phyloP scores from a whole-genome alignment of 2,797 vertebrate genomes.

The Squalus acanthias region DNA sequence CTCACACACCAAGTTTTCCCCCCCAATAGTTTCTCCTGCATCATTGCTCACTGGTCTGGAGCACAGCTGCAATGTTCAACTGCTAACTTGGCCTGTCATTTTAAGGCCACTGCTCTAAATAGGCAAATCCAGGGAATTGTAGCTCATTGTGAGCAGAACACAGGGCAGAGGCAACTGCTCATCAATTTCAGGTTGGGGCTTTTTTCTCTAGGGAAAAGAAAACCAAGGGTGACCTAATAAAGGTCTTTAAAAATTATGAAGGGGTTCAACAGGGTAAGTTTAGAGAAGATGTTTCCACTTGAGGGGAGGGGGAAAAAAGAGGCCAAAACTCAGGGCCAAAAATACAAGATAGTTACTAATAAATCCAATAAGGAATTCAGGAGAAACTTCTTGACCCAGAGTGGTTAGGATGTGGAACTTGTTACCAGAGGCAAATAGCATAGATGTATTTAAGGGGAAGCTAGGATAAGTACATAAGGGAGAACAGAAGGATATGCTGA shows the following conservation, averaged over 20 bases:
- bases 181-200: neutral
- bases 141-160: neutral
- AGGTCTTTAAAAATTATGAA: neutral
- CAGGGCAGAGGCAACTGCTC: neutral
- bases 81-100: neutral
- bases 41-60: neutral
- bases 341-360: no score
- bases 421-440: no score
- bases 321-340: no score
- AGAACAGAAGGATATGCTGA: no score
- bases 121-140: no score
- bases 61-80: neutral
- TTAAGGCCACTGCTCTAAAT: neutral
- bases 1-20: neutral
- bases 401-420: no score
- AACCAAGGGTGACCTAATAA: neutral
- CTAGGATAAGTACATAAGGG: no score
- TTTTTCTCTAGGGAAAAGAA: neutral
- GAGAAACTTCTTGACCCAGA: no score
- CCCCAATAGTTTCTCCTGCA: neutral
- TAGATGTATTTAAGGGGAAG: no score
- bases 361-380: no score
- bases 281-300: neutral
- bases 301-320: no score
- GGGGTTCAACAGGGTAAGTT: neutral